phyloP scores from a whole-genome alignment of 2,888 invertebrate genomes.

The Leptinotarsa rubiginosa region DNA sequence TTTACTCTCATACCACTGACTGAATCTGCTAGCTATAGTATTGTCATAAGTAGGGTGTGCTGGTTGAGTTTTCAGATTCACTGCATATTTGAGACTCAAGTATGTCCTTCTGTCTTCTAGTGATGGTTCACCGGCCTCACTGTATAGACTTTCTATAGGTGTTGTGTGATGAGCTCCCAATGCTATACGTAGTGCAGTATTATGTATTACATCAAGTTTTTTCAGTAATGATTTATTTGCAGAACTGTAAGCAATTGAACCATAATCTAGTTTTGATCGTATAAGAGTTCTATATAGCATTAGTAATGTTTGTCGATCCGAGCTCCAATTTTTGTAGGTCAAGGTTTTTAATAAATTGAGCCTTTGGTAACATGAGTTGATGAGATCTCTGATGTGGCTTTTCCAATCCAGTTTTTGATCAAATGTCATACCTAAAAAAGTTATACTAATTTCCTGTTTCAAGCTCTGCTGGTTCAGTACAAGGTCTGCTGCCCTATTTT shows the following conservation, averaged over 20 bases:
- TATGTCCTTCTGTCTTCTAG: background rate
- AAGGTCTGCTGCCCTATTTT: background rate
- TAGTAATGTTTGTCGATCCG: conserved; percentile 6
- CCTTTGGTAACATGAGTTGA: conserved; percentile 3
- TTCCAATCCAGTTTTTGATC: conserved; percentile 1
- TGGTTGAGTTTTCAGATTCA: background rate
- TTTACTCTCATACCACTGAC: background rate
- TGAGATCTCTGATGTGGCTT: background rate
- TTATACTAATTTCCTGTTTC: background rate
- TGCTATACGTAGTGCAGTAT: background rate
- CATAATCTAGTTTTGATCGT: conserved; percentile 11
- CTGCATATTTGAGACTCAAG: background rate
- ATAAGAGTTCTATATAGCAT: conserved; percentile 5
- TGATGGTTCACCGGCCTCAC: conserved; percentile 1
- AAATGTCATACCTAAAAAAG: background rate
- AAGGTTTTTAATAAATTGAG: conserved; percentile 4
- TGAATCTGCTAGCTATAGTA: background rate
- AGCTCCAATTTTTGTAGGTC: conserved; percentile 3
- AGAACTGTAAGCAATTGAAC: background rate
- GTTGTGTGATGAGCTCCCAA: conserved; percentile 10
- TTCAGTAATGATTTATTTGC: conserved; percentile 1
- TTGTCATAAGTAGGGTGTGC: background rate
- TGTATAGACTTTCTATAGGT: background rate
- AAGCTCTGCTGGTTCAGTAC: background rate
- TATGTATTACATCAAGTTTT: conserved; percentile 1